A percentile compares a stretch with the other conserved stretches of the same genome.
These are phyloP conservation scores for Phataginus tetradactyla DNA, from an alignment of 2,797 vertebrate genomes.

Conservation along the genomic window DNA sequence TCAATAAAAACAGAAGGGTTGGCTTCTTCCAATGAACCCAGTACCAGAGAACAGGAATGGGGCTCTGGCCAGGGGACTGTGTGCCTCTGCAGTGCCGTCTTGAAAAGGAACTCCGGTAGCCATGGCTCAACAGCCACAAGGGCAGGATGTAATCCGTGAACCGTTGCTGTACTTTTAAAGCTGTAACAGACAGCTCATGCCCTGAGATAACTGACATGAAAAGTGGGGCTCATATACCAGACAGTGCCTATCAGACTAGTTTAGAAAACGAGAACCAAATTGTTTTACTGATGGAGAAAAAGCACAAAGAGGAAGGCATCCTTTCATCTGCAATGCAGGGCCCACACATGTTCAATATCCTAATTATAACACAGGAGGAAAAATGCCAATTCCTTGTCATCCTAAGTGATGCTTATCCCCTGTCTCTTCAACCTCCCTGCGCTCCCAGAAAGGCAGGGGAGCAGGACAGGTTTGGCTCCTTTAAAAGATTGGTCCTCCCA, in stretches of 20 bases:
- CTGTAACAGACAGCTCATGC: background rate
- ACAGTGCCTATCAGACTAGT: background rate
- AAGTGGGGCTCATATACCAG: slow-evolving; percentile 11
- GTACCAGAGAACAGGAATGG: background rate
- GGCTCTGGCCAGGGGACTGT: background rate
- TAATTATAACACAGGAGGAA: background rate
- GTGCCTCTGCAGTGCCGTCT: background rate
- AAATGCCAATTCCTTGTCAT: slow-evolving; percentile 12
- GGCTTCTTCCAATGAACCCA: background rate
- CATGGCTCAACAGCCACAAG: background rate
- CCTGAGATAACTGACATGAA: background rate
- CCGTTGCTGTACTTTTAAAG: background rate
- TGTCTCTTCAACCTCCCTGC: background rate
- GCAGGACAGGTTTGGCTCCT: background rate
- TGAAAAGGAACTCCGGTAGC: background rate
- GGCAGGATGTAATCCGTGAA: background rate
- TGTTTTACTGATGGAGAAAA: background rate
- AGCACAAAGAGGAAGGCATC: background rate
- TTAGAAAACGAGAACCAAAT: background rate
- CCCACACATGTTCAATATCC: background rate
- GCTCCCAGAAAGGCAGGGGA: slow-evolving; percentile 33
- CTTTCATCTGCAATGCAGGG: background rate
- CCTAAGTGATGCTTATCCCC: background rate
- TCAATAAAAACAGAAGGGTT: background rate
- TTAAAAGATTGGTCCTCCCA: slow-evolving; percentile 10